A percentile compares a stretch with the other conserved stretches of the same genome.
Conservation (phyloP, 2,888 invertebrate genomes). For the Oegoconia quadripuncta region DNA sequence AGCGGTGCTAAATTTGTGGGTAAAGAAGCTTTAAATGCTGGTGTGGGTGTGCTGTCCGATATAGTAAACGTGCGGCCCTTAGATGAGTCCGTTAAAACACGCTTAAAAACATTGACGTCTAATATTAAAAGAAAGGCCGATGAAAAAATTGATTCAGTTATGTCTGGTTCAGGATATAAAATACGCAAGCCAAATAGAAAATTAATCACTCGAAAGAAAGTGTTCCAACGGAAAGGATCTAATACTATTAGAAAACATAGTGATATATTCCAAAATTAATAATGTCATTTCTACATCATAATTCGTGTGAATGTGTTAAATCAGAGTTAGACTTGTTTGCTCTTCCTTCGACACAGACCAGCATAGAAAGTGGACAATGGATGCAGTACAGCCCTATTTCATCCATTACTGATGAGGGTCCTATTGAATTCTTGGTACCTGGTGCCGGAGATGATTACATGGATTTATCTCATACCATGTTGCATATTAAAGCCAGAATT, state of each 20-base stretch:
- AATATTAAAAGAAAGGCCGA: constrained; percentile 26
- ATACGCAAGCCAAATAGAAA: constrained; percentile 5
- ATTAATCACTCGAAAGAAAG: not conserved
- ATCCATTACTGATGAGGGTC: constrained; percentile 30
- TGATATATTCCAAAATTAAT: constrained; percentile 13
- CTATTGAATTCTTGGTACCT: constrained; percentile 29
- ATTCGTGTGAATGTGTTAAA: constrained; percentile 30
- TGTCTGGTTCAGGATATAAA: constrained; percentile 27
- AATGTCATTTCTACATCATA: constrained; percentile 28
- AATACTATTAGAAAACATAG: constrained; percentile 4
- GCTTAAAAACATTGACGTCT: constrained; percentile 15
- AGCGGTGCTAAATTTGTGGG: constrained; percentile 26
- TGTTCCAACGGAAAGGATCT: not conserved
- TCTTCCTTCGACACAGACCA: constrained; percentile 27
- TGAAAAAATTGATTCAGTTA: constrained; percentile 20
- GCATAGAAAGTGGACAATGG: constrained; percentile 26
- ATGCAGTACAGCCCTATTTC: constrained; percentile 30
- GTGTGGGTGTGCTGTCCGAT: constrained; percentile 25
- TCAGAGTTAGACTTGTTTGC: constrained; percentile 31
- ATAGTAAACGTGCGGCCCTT: constrained; percentile 18
- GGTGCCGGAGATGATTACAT: constrained; percentile 32
- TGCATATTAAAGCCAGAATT: constrained; percentile 25
- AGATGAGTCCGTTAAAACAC: constrained; percentile 14
- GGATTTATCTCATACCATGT: constrained; percentile 27
- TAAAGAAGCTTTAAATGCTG: constrained; percentile 26